Base-by-base conservation (phyloP, 2,797 vertebrate species). In the Pempheris klunzingeri region DNA sequence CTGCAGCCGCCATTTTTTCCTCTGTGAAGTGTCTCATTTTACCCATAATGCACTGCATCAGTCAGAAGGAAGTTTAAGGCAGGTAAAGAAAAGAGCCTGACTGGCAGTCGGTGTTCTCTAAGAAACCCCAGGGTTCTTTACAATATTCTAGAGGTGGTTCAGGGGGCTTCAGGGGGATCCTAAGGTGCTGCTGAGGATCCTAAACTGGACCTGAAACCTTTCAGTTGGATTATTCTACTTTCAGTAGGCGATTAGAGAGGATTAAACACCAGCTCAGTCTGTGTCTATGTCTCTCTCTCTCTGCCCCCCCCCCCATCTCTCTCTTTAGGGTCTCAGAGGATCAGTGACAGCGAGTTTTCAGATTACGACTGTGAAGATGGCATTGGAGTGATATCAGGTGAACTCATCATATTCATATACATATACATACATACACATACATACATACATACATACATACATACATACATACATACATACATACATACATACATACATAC, bases 341-440 rank as follows among this genome's bases (percentile, higher is more conserved):
- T 98, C 93, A 97, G 96, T 71, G 97, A 98, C 83, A 96, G 95
- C 30, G 97, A 99, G 94, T 96, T 98, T 78, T 98, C 97, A 76
- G 97, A 99, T 88, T 98, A 97, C 36, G 98, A 99, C 88, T 98
- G 97, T 92, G 98, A 99, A 81, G 97, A 99, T 55, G 97, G 97
- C 76, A 94, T 99, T 72, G 98, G 97, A 50, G 97, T 97, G 44
- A 93, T 98, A 75, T 95, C 97, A 97, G 98, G 98, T 99, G 94
- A 88, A 72, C 70, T 63, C 12, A n/a, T n/a, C n/a, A n/a, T n/a
- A n/a, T n/a, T n/a, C n/a, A n/a, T n/a, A n/a, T n/a, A n/a, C n/a
- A n/a, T n/a, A n/a, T n/a, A n/a, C n/a, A n/a, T n/a, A n/a, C n/a
- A n/a, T n/a, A n/a, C n/a, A n/a, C n/a, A n/a, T n/a, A n/a, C n/a